Percentiles rank a stretch among this genome's conserved stretches.
Conservation (phyloP, 2,797 vertebrate species). For the Thunnus albacares region DNA sequence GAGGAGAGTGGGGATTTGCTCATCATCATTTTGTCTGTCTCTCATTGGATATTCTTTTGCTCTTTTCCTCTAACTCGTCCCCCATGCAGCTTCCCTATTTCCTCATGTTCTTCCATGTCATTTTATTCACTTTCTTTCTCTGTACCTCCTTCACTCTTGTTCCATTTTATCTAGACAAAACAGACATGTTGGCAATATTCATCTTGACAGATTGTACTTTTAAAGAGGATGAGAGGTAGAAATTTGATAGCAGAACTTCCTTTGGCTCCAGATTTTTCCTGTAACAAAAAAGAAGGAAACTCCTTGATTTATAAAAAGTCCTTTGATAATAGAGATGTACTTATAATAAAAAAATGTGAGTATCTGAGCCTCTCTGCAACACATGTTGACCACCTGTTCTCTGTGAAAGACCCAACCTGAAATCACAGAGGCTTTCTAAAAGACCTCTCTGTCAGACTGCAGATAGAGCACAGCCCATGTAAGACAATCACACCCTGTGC, state of each 20-base stretch:
- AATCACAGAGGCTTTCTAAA: constrained; percentile 39
- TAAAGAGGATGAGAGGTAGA: constrained; percentile 46
- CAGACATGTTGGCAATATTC: constrained; percentile 45
- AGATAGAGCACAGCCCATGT: constrained; percentile 33
- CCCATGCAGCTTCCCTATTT: neutral
- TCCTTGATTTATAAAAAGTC: constrained; percentile 53
- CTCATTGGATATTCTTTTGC: neutral
- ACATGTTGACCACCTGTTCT: constrained; percentile 78
- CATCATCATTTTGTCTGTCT: constrained; percentile 19
- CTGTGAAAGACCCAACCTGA: constrained; percentile 53
- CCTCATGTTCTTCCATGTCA: constrained; percentile 12
- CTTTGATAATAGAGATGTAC: constrained; percentile 71
- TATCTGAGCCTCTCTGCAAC: constrained; percentile 55
- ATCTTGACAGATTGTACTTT: constrained; percentile 50
- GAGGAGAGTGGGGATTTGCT: constrained; percentile 10
- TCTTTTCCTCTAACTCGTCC: neutral
- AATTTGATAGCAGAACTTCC: constrained; percentile 53
- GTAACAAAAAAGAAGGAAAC: constrained; percentile 39
- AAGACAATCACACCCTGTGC: constrained; percentile 48
- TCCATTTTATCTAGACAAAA: constrained; percentile 25
- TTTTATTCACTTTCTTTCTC: neutral
- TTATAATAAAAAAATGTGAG: constrained; percentile 68
- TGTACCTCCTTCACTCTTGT: neutral
- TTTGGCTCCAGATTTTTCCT: constrained; percentile 49
- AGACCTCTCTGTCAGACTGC: constrained; percentile 40